These are phyloP conservation scores for Agrilus planipennis DNA, from an alignment of 1,140 invertebrate species.

Conservation along the genomic window DNA sequence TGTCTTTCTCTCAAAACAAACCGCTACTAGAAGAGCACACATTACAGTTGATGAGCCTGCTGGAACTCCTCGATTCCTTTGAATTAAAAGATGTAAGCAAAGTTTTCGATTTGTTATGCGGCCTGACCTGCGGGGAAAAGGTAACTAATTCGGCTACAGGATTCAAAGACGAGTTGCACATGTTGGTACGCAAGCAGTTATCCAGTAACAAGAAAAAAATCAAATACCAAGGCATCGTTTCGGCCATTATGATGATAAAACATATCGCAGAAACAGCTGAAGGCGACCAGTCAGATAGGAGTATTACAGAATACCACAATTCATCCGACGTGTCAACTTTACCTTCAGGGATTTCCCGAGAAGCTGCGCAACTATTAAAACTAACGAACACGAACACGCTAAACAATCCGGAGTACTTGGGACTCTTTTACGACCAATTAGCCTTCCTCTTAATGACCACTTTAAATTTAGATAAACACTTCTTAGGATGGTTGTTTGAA, in stretches of 20 bases:
- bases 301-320: constrained; percentile 19
- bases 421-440: constrained; percentile 63
- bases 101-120: constrained; percentile 41
- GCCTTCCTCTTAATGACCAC: constrained; percentile 41
- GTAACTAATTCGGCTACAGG: constrained; percentile 33
- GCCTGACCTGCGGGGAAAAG: constrained; percentile 38
- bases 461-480: constrained; percentile 41
- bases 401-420: constrained; percentile 40
- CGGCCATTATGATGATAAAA: constrained; percentile 35
- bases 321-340: constrained; percentile 23
- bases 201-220: constrained; percentile 35
- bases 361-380: constrained; percentile 31
- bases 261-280: constrained; percentile 15
- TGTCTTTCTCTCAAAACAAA: constrained; percentile 10
- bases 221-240: constrained; percentile 37
- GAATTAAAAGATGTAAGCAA: constrained; percentile 41
- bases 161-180: constrained; percentile 47
- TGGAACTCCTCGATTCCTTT: constrained; percentile 46
- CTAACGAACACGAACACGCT: constrained; percentile 27
- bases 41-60: constrained; percentile 36
- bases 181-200: constrained; percentile 50
- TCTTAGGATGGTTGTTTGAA: constrained; percentile 47
- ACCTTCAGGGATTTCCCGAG: constrained; percentile 29
- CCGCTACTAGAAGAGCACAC: constrained; percentile 32
- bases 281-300: constrained; percentile 12